Evolutionary conservation across 2,113 vertebrate genomes (phyloP).

Genomic region (Petroica traversi): DNA sequence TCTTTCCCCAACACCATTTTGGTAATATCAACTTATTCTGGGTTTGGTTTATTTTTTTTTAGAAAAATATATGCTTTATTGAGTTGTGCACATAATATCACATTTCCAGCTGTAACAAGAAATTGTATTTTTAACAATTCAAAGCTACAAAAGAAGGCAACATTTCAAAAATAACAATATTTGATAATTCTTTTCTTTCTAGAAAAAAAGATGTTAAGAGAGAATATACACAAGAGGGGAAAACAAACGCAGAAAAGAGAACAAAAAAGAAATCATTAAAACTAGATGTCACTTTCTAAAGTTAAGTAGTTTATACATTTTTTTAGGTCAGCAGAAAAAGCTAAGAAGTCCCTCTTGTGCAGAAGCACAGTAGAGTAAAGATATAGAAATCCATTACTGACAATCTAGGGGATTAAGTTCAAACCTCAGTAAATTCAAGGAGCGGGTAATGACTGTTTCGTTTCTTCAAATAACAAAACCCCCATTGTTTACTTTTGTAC

Average conservation of each 20-base stretch:
- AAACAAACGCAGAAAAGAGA: constrained; percentile 5
- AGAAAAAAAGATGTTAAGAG: neutral
- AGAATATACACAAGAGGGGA: neutral
- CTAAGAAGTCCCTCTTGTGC: neutral
- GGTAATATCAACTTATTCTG: constrained; percentile 18
- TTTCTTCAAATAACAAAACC: neutral
- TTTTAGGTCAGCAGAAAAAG: neutral
- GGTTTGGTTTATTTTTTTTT: neutral
- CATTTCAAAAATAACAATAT: neutral
- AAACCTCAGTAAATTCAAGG: constrained; percentile 18
- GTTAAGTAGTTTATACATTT: neutral
- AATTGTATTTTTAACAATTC: constrained; percentile 19
- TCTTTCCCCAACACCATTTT: neutral
- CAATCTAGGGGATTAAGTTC: neutral
- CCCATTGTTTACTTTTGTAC: neutral
- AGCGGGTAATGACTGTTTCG: neutral
- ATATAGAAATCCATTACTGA: neutral
- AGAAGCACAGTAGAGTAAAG: neutral
- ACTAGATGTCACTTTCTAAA: neutral
- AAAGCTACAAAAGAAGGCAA: constrained; percentile 7
- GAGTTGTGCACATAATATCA: constrained; percentile 22
- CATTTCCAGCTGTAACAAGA: constrained; percentile 34
- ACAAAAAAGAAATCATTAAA: neutral
- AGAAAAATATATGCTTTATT: constrained; percentile 54
- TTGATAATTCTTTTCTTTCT: neutral